A percentile compares a stretch with the other conserved stretches of the same genome.
Conservation (phyloP, 2,888 invertebrate genomes). For the Dryomyza anilis region DNA sequence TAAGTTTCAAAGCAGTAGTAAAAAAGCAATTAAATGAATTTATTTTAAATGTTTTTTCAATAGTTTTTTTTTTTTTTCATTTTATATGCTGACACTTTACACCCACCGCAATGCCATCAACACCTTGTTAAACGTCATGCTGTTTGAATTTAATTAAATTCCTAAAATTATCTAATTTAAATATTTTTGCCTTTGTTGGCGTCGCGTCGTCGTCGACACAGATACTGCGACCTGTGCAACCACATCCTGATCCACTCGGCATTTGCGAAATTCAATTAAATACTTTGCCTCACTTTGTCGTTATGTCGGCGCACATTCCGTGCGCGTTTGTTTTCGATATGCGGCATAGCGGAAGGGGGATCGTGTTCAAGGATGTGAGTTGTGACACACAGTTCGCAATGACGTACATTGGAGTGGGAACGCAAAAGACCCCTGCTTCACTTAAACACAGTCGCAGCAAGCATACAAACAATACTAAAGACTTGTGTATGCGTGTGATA, state of each 20-base stretch:
- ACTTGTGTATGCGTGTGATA: constrained; percentile 33
- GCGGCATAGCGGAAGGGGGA: too few relatives aligned
- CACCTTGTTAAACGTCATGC: constrained; percentile 7
- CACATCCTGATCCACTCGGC: constrained; percentile 8
- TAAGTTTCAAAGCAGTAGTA: too few relatives aligned
- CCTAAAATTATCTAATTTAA: constrained; percentile 9
- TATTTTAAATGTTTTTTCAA: too few relatives aligned
- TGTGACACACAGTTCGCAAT: too few relatives aligned
- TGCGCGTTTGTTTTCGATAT: not conserved
- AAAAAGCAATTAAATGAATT: too few relatives aligned
- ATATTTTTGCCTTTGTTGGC: too few relatives aligned
- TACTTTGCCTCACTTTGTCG: not conserved
- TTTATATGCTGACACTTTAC: too few relatives aligned
- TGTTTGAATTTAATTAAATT: constrained; percentile 20
- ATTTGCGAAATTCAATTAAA: constrained; percentile 22
- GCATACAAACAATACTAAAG: not conserved
- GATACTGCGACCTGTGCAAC: not conserved
- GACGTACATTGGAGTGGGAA: too few relatives aligned
- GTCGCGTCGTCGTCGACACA: too few relatives aligned
- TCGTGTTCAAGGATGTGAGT: too few relatives aligned
- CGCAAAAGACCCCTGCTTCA: too few relatives aligned
- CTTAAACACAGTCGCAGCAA: not conserved
- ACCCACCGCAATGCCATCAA: constrained; percentile 1
- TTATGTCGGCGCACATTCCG: not conserved
- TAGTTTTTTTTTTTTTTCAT: too few relatives aligned